Evolutionary conservation across 2,797 vertebrate genomes (phyloP).

Genomic region (Syngnathus rostellatus): DNA sequence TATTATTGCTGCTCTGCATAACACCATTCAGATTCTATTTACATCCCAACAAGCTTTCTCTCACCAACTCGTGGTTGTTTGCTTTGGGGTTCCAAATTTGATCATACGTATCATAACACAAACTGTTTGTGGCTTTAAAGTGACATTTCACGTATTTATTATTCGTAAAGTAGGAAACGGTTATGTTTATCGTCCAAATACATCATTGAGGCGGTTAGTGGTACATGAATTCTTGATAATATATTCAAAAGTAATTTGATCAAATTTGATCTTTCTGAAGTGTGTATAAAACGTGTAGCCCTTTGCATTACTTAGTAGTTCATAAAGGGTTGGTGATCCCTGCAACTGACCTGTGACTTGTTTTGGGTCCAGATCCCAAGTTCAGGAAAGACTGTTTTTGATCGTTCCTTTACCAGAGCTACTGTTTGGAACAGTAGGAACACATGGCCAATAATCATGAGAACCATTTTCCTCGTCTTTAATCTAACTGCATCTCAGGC

Average conservation of each 20-base stretch:
- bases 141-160: no score
- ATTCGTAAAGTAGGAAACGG: no score
- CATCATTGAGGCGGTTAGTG: no score
- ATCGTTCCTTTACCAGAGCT: constrained; percentile 36
- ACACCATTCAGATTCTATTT: not conserved
- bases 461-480: constrained; percentile 63
- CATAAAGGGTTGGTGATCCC: not conserved
- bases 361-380: not conserved
- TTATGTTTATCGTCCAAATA: no score
- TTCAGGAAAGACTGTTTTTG: not conserved
- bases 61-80: no score
- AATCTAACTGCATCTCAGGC: constrained; percentile 63
- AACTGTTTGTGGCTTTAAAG: no score
- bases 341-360: not conserved
- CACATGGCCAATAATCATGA: constrained; percentile 63
- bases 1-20: not conserved
- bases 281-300: no score
- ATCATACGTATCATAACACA: no score
- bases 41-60: not conserved
- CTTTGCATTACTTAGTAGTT: not conserved
- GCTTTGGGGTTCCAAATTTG: no score
- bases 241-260: not conserved
- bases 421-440: constrained; percentile 29
- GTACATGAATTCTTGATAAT: no score
- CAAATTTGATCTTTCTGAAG: not conserved